These are phyloP conservation scores for Oncorhynchus clarkii DNA, from an alignment of 2,113 vertebrate species.

Conservation along the genomic window DNA sequence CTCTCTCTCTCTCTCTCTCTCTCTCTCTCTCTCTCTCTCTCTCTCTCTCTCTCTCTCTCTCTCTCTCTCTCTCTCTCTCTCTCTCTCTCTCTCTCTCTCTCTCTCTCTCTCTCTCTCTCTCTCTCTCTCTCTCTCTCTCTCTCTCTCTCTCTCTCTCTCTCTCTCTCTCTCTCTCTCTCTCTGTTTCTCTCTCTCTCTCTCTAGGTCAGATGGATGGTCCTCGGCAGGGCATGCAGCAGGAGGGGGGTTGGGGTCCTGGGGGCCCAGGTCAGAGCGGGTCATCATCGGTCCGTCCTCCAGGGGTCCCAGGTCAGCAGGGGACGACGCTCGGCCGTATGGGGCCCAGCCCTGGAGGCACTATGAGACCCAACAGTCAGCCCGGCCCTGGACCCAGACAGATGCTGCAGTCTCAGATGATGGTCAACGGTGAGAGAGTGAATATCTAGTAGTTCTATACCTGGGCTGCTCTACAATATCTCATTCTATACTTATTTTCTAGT, in stretches of 20 bases:
- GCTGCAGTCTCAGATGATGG: conserved; percentile 87
- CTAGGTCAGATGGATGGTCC: conserved; percentile 82
- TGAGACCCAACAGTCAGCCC: conserved; percentile 85
- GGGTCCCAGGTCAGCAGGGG: conserved; percentile 73
- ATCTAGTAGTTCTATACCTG: no score
- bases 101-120: not conserved
- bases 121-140: not conserved
- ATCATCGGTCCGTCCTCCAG: conserved; percentile 73
- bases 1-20: no score
- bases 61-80: no score
- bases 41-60: no score
- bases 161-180: not conserved
- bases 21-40: no score
- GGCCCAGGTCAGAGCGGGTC: conserved; percentile 70
- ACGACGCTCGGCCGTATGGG: conserved; percentile 79
- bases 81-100: not conserved
- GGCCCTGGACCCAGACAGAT: conserved; percentile 86
- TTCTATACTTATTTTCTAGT: no score
- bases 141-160: not conserved
- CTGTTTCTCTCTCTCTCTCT: not conserved
- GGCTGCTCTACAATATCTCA: no score
- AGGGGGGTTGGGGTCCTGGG: conserved; percentile 85
- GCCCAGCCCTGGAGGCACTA: conserved; percentile 72
- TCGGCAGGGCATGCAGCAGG: conserved; percentile 81
- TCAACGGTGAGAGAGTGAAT: conserved; percentile 76